phyloP scores from a whole-genome alignment of 1,140 invertebrate species.

The Sycophaga agraensis region DNA sequence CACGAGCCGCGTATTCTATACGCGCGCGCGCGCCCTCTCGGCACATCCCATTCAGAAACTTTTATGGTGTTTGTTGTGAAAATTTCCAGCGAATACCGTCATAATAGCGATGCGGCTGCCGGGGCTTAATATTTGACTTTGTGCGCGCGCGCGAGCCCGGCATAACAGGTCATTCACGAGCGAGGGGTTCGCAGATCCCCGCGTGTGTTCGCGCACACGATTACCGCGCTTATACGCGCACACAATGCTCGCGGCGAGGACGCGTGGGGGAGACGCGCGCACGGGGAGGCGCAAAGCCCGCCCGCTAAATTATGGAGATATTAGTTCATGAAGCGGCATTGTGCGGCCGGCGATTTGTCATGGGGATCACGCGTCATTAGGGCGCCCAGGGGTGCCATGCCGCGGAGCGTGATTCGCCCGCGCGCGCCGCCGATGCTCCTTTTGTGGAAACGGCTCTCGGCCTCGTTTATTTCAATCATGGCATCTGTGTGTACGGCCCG shows the following conservation, averaged over 20 bases:
- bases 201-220: no score
- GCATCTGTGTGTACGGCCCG: not conserved
- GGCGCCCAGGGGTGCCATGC: no score
- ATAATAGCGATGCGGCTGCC: constrained; percentile 6
- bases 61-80: constrained; percentile 26
- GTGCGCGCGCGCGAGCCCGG: not conserved
- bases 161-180: constrained; percentile 24
- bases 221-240: not conserved
- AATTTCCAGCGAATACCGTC: constrained; percentile 20
- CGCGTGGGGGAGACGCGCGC: constrained; percentile 3
- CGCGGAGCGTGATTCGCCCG: no score
- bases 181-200: no score
- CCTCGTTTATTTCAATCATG: not conserved
- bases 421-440: constrained; percentile 2
- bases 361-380: constrained; percentile 35
- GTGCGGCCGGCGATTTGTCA: constrained; percentile 41
- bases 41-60: constrained; percentile 16
- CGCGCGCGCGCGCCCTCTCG: no score
- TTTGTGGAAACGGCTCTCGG: constrained; percentile 12
- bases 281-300: constrained; percentile 28
- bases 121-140: constrained; percentile 31
- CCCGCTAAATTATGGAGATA: constrained; percentile 41
- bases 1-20: no score
- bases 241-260: no score
- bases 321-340: constrained; percentile 40